These are phyloP conservation scores for Lophius piscatorius DNA, from an alignment of 2,113 vertebrate species.

Conservation along the genomic window DNA sequence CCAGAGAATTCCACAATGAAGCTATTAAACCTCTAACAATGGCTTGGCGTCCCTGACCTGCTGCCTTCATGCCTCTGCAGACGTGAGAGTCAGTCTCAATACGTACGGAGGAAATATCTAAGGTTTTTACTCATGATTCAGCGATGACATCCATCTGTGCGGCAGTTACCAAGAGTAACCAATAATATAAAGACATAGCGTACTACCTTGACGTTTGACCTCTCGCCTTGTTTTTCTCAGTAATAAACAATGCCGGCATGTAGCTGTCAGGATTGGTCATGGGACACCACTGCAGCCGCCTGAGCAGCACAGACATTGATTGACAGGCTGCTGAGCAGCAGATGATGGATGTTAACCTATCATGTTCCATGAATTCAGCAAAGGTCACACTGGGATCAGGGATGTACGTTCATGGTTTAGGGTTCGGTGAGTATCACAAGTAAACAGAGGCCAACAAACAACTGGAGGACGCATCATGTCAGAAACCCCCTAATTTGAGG, in stretches of 20 bases:
- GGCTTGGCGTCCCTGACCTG: conserved; percentile 37
- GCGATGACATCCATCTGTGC: neutral
- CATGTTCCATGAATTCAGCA: conserved; percentile 22
- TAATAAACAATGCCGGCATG: conserved; percentile 23
- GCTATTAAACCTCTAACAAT: conserved; percentile 47
- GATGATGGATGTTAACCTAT: conserved; percentile 4
- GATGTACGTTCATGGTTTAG: conserved; percentile 3
- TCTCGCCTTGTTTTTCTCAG: conserved; percentile 6
- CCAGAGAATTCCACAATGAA: conserved; percentile 37
- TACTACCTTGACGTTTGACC: conserved; percentile 55
- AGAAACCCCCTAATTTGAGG: neutral
- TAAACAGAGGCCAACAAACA: neutral
- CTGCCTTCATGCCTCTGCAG: conserved; percentile 27
- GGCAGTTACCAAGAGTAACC: neutral
- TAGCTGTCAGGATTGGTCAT: conserved; percentile 23
- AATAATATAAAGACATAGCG: neutral
- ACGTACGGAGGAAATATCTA: conserved; percentile 19
- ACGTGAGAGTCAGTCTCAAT: conserved; percentile 9
- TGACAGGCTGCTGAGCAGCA: conserved; percentile 27
- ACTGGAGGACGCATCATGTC: neutral
- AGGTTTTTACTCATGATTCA: conserved; percentile 3
- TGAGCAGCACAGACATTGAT: conserved; percentile 17
- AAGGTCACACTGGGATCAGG: too few species aligned
- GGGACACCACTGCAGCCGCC: conserved; percentile 30
- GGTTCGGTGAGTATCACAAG: conserved; percentile 1